Evolutionary conservation across 2,113 vertebrate genomes (phyloP).

Genomic region (Caloenas nicobarica): DNA sequence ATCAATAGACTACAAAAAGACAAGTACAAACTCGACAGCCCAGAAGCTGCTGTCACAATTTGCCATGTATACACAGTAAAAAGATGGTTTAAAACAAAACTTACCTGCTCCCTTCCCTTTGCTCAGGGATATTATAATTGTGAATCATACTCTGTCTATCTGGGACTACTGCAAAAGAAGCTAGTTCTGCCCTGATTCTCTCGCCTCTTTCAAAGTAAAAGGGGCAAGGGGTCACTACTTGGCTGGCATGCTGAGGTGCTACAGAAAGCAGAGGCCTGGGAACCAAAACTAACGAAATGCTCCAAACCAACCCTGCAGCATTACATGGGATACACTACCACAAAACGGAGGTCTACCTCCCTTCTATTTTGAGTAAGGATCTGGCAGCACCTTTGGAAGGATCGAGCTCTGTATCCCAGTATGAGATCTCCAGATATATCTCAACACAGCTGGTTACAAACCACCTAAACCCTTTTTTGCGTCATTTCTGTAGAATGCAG

Average conservation of each 20-base stretch:
- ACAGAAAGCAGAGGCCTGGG: not conserved
- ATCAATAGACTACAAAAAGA: not conserved
- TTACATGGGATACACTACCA: rapidly evolving
- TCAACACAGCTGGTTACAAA: not conserved
- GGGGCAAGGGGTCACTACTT: not conserved
- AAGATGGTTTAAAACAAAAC: not conserved
- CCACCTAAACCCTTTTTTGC: not conserved
- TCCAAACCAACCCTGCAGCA: not conserved
- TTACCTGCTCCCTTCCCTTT: not conserved
- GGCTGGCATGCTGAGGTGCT: not conserved
- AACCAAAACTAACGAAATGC: not conserved
- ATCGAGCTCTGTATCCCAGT: not conserved
- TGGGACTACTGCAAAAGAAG: not conserved
- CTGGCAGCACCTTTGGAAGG: not conserved
- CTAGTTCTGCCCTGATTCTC: not conserved
- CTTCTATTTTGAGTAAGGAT: not conserved
- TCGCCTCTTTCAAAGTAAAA: not conserved
- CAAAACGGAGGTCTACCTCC: not conserved
- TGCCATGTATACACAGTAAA: not conserved
- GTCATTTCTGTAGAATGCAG: not conserved
- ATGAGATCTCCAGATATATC: not conserved
- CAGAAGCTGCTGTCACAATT: not conserved
- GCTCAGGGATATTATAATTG: not conserved
- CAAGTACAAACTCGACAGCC: slow-evolving; percentile 10
- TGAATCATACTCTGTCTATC: not conserved